A percentile compares a stretch with the other conserved stretches of the same genome.
phyloP scores from a whole-genome alignment of 2,113 vertebrate species.

The Cardinalis cardinalis region DNA sequence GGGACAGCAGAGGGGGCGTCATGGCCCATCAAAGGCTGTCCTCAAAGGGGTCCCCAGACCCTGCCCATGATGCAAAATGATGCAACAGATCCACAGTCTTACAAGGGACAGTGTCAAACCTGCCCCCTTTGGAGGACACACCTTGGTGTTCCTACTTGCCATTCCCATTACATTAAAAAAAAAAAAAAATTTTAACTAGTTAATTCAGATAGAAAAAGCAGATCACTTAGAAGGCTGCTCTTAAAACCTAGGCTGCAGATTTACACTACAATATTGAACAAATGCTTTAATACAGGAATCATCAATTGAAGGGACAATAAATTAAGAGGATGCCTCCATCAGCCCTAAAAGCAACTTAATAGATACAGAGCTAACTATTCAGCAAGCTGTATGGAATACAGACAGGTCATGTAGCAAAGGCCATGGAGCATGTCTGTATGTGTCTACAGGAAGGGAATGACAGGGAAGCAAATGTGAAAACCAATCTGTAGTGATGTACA shows the following conservation, averaged over 20 bases:
- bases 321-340: not conserved
- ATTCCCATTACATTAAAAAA: not conserved
- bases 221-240: not conserved
- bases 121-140: rapidly evolving
- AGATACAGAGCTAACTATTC: not conserved
- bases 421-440: not conserved
- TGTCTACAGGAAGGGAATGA: not conserved
- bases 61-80: not conserved
- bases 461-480: not conserved
- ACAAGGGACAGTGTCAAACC: not conserved
- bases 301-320: not conserved
- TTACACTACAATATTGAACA: not conserved
- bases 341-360: not conserved
- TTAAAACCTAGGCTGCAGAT: not conserved
- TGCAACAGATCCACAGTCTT: not conserved
- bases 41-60: not conserved
- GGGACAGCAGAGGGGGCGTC: not conserved
- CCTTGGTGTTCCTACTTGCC: not conserved
- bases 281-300: not conserved
- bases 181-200: not conserved
- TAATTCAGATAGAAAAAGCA: not conserved
- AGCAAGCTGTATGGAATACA: not conserved
- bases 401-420: not conserved
- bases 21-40: not conserved
- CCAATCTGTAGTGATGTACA: not conserved